Base-by-base conservation (phyloP, 2,113 vertebrate genomes). In the Cynopterus brachyotis region DNA sequence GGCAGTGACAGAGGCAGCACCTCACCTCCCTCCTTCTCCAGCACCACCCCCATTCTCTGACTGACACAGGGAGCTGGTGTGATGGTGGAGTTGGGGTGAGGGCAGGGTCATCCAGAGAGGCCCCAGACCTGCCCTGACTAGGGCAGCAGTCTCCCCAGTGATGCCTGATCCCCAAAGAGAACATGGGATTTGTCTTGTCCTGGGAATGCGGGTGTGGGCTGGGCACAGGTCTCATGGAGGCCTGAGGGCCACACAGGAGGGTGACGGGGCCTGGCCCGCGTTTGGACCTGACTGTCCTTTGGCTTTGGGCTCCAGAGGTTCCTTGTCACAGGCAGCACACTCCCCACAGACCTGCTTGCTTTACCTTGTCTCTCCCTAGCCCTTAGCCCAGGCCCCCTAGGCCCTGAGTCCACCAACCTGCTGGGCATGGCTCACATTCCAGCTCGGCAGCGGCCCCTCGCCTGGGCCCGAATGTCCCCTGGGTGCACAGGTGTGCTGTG, bases 371-470 rank as follows among this genome's bases (percentile, higher is more conserved):
- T 80, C 10, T 59, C 32, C 57, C 12, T 0, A 3, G 64, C 30
- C 37, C 47, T 82, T 1, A 2, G 1, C 22, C 28, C 0, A 19
- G 3, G 5, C 24, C 19, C 66, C 9, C 30, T 6, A 2, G 1
- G 3, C 28, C 30, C 62, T 50, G 13, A 40, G 0, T 45, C 28
- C 8, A 3, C 96, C 83, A 90, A 99, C 99, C 99, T 95, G 99
- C 97, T 5, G 99, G 99, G 95, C 99, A 99, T 6, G 93, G 98
- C 89, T 99, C 98, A 73, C 99, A 99, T 84, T 99, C 98, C 16
- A 98, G 95, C 95, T 98, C 90, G 0, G 93, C 92, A 28, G 98
- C 96, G 6, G 98, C 98, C 60, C 99, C 99, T 24, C 50, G 57
- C 60, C 98, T 98, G 84, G 97, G 98, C 78, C 99, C 98, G 53